These are phyloP conservation scores for Heliconius eleuchia DNA, from an alignment of 1,140 invertebrate species.

Conservation along the genomic window DNA sequence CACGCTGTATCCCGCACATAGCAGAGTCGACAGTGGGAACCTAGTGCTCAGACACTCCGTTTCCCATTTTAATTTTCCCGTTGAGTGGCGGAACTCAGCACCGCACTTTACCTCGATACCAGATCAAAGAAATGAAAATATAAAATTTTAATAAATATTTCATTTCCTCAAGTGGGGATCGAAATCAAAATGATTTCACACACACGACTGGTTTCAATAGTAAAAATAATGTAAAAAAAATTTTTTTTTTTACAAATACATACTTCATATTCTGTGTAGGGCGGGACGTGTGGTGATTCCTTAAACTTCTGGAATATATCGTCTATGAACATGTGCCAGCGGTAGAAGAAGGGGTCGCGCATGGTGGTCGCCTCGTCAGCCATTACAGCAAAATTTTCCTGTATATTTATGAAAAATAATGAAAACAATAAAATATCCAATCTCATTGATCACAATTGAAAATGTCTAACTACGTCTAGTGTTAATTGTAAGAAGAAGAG, in stretches of 20 bases:
- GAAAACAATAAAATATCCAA: background rate
- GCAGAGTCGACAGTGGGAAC: too few relatives aligned
- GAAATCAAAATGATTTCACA: too few relatives aligned
- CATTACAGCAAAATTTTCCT: constrained; percentile 83
- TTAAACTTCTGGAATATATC: constrained; percentile 85
- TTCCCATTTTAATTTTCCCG: background rate
- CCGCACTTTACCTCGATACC: too few relatives aligned
- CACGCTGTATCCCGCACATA: too few relatives aligned
- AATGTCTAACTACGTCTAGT: background rate
- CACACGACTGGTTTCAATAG: background rate
- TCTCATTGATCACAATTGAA: background rate
- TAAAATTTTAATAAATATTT: too few relatives aligned
- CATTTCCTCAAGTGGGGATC: too few relatives aligned
- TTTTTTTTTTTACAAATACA: background rate
- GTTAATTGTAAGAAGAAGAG: too few relatives aligned
- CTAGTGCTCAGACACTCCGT: too few relatives aligned
- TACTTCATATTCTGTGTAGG: constrained; percentile 76
- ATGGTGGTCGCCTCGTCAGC: constrained; percentile 84
- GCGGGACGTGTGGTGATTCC: constrained; percentile 79
- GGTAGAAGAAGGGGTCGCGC: constrained; percentile 87
- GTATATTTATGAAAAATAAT: background rate
- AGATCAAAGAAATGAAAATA: too few relatives aligned
- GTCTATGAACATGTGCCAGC: constrained; percentile 86
- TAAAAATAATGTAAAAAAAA: background rate
- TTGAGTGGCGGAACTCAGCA: too few relatives aligned